phyloP scores from a whole-genome alignment of 2,888 invertebrate genomes.

The Ligdia adustata region DNA sequence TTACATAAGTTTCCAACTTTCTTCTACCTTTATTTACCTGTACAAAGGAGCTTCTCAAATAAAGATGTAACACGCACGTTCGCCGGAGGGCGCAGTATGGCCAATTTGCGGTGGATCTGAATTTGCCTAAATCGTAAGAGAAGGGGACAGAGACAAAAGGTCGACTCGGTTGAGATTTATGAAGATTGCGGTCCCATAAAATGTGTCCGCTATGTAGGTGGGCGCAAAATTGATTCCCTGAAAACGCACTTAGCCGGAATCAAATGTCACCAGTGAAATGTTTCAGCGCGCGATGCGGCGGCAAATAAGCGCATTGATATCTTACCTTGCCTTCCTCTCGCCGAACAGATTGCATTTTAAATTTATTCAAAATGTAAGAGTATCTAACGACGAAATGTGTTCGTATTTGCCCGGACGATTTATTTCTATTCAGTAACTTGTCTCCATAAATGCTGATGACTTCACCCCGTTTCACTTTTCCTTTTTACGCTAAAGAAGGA shows the following conservation, averaged over 20 bases:
- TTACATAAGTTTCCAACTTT: slow-evolving; percentile 60
- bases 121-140: slow-evolving; percentile 71
- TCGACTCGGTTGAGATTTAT: slow-evolving; percentile 70
- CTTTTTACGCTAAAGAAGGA: slow-evolving; percentile 30
- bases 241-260: slow-evolving; percentile 29
- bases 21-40: slow-evolving; percentile 59
- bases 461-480: slow-evolving; percentile 26
- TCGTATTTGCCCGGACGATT: slow-evolving; percentile 1
- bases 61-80: slow-evolving; percentile 53
- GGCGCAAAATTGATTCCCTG: slow-evolving; percentile 36
- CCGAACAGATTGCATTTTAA: background rate
- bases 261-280: slow-evolving; percentile 30
- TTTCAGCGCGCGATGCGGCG: background rate
- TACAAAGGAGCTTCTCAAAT: slow-evolving; percentile 51
- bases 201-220: slow-evolving; percentile 48
- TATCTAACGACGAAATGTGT: too few species aligned
- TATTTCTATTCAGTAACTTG: slow-evolving; percentile 16
- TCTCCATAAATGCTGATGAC: slow-evolving; percentile 27
- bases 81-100: slow-evolving; percentile 50
- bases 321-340: background rate
- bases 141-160: slow-evolving; percentile 73
- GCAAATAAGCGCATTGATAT: slow-evolving; percentile 10
- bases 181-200: slow-evolving; percentile 67
- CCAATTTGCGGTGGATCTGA: slow-evolving; percentile 71
- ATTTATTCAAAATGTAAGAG: background rate